Base-by-base conservation (phyloP, 2,113 vertebrate species). In the Ictalurus punctatus region DNA sequence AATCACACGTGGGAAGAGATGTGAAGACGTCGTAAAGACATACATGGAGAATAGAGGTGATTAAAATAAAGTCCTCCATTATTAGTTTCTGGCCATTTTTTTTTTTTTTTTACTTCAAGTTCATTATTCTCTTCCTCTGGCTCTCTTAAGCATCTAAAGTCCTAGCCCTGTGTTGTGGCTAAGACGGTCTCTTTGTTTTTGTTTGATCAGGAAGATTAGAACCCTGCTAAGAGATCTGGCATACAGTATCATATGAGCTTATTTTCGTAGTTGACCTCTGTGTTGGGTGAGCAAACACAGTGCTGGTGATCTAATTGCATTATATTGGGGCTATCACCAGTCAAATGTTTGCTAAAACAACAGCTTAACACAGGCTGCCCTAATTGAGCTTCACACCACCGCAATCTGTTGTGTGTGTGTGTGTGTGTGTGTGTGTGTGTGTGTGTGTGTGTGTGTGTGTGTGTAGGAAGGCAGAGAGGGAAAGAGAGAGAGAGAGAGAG, bases 261-360 rank as follows among this genome's bases (percentile, higher is more conserved):
- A 81, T 85, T 90, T 90, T 87, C 54, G n/a, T 79, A 67, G 82
- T 63, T 71, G 85, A 89, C 69, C 89, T 74, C 74, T 82, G 52
- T 78, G 69, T 84, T 65, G 63, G 67, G 67, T 86, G 86, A 92
- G 56, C 52, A 85, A 90, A 90, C 86, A 90, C 86, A 81, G 59
- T 34, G 65, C n/a, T 59, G 14, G 58, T 88, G 81, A 89, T 90
- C 88, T 88, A 34, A 86, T 84, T 90, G 88, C 83, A 86, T 86
- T 73, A 88, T 87, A 89, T 85, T 84, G 91, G 74, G 69, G 84
- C 40, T 86, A 54, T 87, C 88, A 82, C 59, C 74, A 84, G 19
- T 34, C 65, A 86, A 90, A 87, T 90, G 89, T 90, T 90, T 92
- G 90, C 54, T 89, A 37, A 90, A 89, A 89, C 61, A 89, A 92